Evolutionary conservation across 2,797 vertebrate genomes (phyloP).

Genomic region (Hemibagrus guttatus): DNA sequence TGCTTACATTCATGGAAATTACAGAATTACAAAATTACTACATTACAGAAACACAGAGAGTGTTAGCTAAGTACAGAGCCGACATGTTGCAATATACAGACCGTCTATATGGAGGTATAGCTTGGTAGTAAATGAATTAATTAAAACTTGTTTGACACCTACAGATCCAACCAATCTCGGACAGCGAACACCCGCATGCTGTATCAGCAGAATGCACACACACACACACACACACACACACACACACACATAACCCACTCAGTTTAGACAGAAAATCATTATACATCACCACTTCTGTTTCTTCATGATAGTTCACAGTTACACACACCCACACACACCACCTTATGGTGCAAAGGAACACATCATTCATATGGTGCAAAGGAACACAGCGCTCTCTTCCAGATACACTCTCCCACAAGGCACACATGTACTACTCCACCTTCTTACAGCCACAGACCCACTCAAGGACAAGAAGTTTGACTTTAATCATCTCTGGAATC

Average conservation of each 20-base stretch:
- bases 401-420: conserved; percentile 55
- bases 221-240: too few species aligned
- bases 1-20: conserved; percentile 31
- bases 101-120: conserved; percentile 19
- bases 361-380: background rate
- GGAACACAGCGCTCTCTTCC: conserved; percentile 22
- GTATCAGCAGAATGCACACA: too few species aligned
- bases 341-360: conserved; percentile 2
- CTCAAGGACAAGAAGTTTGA: conserved; percentile 12
- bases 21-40: background rate
- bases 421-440: conserved; percentile 21
- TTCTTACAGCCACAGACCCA: conserved; percentile 45
- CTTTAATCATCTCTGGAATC: conserved; percentile 39
- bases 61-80: conserved; percentile 45
- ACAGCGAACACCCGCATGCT: too few species aligned
- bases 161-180: too few species aligned
- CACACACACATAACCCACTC: background rate
- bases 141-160: conserved; percentile 9
- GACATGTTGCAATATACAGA: conserved; percentile 10
- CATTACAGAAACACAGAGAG: conserved; percentile 5
- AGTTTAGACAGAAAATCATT: background rate
- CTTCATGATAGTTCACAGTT: background rate
- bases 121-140: conserved; percentile 53
- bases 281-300: background rate
- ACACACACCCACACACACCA: background rate